Base-by-base conservation (phyloP, 1,140 invertebrate genomes). In the Aphelinus atriplicis region DNA sequence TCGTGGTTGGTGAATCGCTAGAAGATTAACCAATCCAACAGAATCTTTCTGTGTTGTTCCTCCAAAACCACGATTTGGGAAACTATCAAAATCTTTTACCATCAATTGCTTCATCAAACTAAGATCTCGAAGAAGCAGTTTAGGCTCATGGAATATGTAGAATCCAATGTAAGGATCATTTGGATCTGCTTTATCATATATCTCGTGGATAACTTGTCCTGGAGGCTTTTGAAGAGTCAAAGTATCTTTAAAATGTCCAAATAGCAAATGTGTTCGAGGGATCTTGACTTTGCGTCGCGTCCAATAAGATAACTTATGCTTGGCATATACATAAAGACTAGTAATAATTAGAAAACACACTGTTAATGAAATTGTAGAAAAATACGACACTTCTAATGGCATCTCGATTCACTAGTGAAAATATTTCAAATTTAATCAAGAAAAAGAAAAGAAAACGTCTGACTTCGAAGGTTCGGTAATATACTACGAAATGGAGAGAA, bases 81-180 rank as follows among this genome's bases (percentile, higher is more conserved):
- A 90, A 63, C 84, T 68, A 43, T 89, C 85, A 71, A 89, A 90
- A 75, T 90, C 87, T 75, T 88, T 90, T 0, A 90, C 82, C 51
- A 87, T 80, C 0, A 90, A 79, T 50, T 84, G 83, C 76, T 89
- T 90, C 0, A 90, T 87, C 7, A 90, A 66, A 48, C 89, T 83
- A 0, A 83, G 80, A 81, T 89, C 85, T 55, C 83, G 79, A 1
- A 90, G 9, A 3, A 89, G 56, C 26, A 90, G 65, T 42, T 79
- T 77, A 0, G 89, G 89, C 53, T 80, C 82, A 3, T 81, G 78
- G 47, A 89, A 84, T 56, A 88, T 81, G 66, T 88, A 89, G 62
- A 87, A 82, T 3, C 89, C 89, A 47, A 86, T 75, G 64, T 83
- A 88, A 0, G 81, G 82, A 26, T 81, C 83, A 2, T 81, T 64